phyloP scores from a whole-genome alignment of 2,888 invertebrate genomes.

The Morinoia aosen region DNA sequence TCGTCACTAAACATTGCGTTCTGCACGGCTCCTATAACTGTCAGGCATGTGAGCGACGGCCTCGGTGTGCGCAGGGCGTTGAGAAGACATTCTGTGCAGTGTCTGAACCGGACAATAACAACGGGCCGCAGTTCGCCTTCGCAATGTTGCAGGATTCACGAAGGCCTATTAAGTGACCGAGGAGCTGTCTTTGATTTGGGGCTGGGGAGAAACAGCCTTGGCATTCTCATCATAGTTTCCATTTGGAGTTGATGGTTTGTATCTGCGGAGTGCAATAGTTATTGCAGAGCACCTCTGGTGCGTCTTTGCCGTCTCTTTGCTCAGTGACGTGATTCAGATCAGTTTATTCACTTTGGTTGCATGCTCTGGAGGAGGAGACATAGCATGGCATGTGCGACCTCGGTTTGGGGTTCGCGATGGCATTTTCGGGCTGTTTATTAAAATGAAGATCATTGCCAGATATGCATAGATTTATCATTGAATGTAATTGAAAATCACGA shows the following conservation, averaged over 20 bases:
- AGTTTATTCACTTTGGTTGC: constrained; percentile 36
- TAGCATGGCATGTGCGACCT: background rate
- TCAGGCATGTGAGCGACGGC: background rate
- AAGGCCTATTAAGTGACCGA: constrained; percentile 36
- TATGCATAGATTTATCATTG: background rate
- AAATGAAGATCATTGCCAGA: background rate
- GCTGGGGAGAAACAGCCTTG: constrained; percentile 36
- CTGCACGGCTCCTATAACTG: background rate
- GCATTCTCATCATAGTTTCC: constrained; percentile 53
- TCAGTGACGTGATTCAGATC: constrained; percentile 35
- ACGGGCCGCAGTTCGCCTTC: background rate
- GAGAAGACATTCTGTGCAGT: background rate
- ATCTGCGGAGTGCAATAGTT: constrained; percentile 50
- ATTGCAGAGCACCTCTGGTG: constrained; percentile 28
- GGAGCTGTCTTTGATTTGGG: constrained; percentile 48
- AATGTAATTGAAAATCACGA: background rate
- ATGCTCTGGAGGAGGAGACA: background rate
- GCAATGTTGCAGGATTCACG: constrained; percentile 35
- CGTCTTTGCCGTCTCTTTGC: constrained; percentile 44
- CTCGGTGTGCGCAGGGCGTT: background rate
- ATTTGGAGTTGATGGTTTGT: constrained; percentile 52
- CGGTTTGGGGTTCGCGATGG: background rate
- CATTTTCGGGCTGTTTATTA: background rate
- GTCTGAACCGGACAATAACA: background rate
- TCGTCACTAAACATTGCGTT: background rate